phyloP scores from a whole-genome alignment of 2,113 vertebrate genomes.

The human (Homo sapiens) region DNA sequence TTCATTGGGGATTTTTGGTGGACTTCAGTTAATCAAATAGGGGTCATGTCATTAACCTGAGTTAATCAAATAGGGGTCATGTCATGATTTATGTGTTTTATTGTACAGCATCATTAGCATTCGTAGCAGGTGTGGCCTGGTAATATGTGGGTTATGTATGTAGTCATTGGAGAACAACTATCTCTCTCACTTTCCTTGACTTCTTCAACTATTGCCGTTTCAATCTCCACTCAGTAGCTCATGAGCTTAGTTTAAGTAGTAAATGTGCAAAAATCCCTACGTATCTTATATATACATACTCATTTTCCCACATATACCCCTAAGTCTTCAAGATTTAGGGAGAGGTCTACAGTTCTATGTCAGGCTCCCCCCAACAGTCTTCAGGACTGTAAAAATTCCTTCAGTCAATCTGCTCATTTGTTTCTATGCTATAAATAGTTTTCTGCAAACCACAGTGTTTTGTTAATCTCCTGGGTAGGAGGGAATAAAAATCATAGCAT shows the following conservation, averaged over 20 bases:
- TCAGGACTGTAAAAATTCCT: neutral
- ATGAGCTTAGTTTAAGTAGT: neutral
- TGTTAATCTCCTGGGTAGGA: neutral
- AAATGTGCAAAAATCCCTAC: neutral
- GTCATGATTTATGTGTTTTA: neutral
- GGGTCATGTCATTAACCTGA: neutral
- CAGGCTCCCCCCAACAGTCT: neutral
- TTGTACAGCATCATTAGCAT: neutral
- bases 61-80: neutral
- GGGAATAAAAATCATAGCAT: neutral
- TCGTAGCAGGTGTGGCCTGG: neutral
- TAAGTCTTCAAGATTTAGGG: neutral
- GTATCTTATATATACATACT: neutral
- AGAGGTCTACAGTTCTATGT: neutral
- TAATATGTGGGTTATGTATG: neutral
- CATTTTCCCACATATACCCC: neutral
- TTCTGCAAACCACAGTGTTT: neutral
- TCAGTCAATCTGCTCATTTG: neutral
- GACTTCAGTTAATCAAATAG: neutral
- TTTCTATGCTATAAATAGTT: neutral
- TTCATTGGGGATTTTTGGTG: neutral
- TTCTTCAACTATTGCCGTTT: neutral
- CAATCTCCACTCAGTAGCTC: neutral
- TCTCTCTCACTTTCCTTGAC: neutral
- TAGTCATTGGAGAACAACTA: accelerated